phyloP scores from a whole-genome alignment of 2,797 vertebrate genomes.

The Intellagama lesueurii region DNA sequence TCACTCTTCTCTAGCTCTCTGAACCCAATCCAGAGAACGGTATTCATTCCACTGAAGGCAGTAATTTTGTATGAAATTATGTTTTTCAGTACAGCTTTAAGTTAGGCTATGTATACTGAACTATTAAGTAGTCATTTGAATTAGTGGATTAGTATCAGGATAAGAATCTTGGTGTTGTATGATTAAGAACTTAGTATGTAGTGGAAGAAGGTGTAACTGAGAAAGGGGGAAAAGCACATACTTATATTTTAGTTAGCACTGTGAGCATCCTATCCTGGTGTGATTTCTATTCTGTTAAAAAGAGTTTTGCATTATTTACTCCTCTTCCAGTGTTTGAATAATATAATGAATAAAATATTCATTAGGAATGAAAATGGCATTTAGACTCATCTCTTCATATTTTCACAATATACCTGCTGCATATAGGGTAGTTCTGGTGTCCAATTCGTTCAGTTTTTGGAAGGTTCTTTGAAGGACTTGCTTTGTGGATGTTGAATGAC shows the following conservation, averaged over 20 bases:
- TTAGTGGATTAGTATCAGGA: neutral
- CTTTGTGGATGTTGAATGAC: slow-evolving; percentile 1
- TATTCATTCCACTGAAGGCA: neutral
- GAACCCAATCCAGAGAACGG: neutral
- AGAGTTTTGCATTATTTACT: slow-evolving; percentile 14
- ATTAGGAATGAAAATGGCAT: slow-evolving; percentile 30
- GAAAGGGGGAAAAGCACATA: neutral
- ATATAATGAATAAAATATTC: slow-evolving; percentile 20
- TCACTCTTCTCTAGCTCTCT: neutral
- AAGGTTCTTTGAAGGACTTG: slow-evolving; percentile 43
- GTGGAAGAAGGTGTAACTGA: neutral
- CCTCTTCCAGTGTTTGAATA: neutral
- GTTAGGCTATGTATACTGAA: neutral
- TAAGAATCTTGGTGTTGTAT: neutral
- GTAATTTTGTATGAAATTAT: neutral
- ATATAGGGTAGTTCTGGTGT: slow-evolving; percentile 7
- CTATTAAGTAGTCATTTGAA: neutral
- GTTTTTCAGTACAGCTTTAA: neutral
- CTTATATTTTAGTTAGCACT: neutral
- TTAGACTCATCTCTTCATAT: slow-evolving; percentile 4
- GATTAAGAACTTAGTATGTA: neutral
- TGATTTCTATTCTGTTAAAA: slow-evolving; percentile 20
- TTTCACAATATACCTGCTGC: slow-evolving; percentile 1
- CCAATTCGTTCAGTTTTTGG: slow-evolving; percentile 18
- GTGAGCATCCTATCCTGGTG: neutral